Evolutionary conservation across 2,888 invertebrate species (phyloP).

Genomic region (Drosophila demipolita): DNA sequence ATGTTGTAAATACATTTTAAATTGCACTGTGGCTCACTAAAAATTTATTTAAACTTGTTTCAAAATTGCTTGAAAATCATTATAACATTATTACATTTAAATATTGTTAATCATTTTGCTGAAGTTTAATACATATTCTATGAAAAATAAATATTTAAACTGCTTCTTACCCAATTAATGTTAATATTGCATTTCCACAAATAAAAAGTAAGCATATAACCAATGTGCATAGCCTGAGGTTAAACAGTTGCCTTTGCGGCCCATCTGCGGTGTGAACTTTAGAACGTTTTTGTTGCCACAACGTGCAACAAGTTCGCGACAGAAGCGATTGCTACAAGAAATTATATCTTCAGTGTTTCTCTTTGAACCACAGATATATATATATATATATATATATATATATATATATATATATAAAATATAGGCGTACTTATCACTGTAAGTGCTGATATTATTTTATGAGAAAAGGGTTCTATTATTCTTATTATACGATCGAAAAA

Average conservation of each 20-base stretch:
- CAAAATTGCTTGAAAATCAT: background rate
- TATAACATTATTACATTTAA: background rate
- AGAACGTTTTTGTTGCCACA: constrained; percentile 32
- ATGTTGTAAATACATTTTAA: background rate
- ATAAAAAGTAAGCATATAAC: background rate
- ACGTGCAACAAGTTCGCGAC: constrained; percentile 45
- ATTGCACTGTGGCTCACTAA: constrained; percentile 7
- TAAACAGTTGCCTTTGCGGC: constrained; percentile 6
- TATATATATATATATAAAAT: too few species aligned
- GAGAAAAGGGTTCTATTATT: too few species aligned
- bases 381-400: too few species aligned
- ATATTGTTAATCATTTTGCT: background rate
- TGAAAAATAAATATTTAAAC: background rate
- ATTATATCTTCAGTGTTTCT: background rate
- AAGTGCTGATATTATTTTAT: constrained; percentile 2
- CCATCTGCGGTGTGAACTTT: constrained; percentile 18
- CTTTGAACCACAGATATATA: background rate
- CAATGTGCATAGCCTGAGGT: constrained; percentile 29
- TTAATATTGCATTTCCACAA: background rate
- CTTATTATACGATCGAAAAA: too few species aligned
- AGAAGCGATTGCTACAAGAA: background rate
- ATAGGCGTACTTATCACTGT: background rate
- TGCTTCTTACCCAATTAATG: background rate
- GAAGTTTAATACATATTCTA: background rate
- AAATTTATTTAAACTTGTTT: background rate